These are phyloP conservation scores for Gracilinanus agilis DNA, from an alignment of 2,113 vertebrate species.

Conservation along the genomic window DNA sequence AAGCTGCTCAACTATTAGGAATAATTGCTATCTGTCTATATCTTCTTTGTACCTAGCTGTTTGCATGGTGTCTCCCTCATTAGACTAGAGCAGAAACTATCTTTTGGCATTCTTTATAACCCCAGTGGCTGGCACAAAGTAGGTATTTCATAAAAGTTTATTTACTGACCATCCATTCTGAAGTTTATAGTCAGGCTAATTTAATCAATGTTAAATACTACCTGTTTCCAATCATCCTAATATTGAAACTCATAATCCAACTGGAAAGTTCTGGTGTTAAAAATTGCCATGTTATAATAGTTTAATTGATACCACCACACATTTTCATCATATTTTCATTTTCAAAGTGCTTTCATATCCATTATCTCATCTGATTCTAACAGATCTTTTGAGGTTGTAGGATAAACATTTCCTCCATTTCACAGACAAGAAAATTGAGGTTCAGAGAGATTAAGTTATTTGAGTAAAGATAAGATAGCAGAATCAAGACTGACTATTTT, in stretches of 20 bases:
- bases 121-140: not conserved
- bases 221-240: not conserved
- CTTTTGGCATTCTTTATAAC: not conserved
- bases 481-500: not conserved
- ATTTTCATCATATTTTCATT: not conserved
- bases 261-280: not conserved
- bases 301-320: not conserved
- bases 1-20: not conserved
- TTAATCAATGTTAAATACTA: not conserved
- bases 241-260: not conserved
- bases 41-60: no score
- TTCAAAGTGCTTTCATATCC: not conserved
- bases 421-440: not conserved
- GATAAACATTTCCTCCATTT: not conserved
- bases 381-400: not conserved
- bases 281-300: not conserved
- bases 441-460: not conserved
- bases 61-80: not conserved
- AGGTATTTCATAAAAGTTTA: not conserved
- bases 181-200: not conserved
- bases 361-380: not conserved
- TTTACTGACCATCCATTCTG: not conserved
- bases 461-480: not conserved
- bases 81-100: not conserved
- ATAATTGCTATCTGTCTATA: not conserved